A percentile compares a stretch with the other conserved stretches of the same genome.
These are phyloP conservation scores for Automeris io DNA, from an alignment of 2,888 invertebrate species.

Conservation along the genomic window DNA sequence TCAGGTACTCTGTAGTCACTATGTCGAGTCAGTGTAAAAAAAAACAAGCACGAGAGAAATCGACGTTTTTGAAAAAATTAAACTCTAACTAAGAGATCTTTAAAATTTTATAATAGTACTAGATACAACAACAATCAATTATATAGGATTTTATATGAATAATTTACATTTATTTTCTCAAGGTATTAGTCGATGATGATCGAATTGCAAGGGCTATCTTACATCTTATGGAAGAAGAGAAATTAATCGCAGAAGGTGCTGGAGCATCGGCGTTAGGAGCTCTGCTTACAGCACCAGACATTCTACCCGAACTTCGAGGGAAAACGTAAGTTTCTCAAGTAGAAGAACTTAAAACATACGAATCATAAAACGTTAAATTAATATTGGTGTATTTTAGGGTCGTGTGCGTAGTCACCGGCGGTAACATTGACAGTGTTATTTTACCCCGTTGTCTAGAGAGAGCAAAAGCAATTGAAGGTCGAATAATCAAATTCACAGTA, in stretches of 20 bases:
- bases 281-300: slow-evolving; percentile 75
- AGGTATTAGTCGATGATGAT: slow-evolving; percentile 84
- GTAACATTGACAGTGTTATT: slow-evolving; percentile 29
- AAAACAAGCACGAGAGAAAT: too few species aligned
- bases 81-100: too few species aligned
- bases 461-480: slow-evolving; percentile 36
- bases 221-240: slow-evolving; percentile 84
- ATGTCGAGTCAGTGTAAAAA: too few species aligned
- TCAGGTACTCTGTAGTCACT: too few species aligned
- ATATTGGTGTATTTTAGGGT: slow-evolving; percentile 33
- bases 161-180: too few species aligned
- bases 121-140: neutral
- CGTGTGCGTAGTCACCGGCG: slow-evolving; percentile 43
- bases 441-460: slow-evolving; percentile 29
- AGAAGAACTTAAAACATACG: neutral
- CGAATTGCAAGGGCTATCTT: slow-evolving; percentile 85
- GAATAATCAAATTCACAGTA: slow-evolving; percentile 33
- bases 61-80: too few species aligned
- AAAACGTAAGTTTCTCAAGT: slow-evolving; percentile 32
- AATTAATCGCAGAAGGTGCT: slow-evolving; percentile 90
- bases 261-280: slow-evolving; percentile 90
- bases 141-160: too few species aligned
- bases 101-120: too few species aligned
- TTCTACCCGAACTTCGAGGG: slow-evolving; percentile 35
- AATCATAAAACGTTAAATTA: neutral